A percentile compares a stretch with the other conserved stretches of the same genome.
Evolutionary conservation across 1,140 invertebrate species (phyloP).

Genomic region (Homalodisca vitripennis): DNA sequence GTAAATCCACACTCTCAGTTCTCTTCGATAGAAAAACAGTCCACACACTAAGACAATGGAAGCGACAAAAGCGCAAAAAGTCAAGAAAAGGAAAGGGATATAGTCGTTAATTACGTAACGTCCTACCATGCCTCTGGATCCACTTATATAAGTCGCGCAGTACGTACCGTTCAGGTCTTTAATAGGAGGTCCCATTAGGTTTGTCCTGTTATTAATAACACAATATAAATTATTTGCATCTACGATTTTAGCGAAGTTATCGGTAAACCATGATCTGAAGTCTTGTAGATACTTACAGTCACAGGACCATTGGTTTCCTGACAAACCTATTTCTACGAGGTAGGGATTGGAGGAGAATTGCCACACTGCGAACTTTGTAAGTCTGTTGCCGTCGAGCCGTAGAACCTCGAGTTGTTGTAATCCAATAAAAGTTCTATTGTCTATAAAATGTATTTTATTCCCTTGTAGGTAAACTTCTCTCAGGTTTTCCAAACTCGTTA

Average conservation of each 20-base stretch:
- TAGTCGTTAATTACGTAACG: constrained; percentile 77
- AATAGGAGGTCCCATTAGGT: constrained; percentile 57
- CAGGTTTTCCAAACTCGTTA: constrained; percentile 76
- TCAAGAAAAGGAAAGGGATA: constrained; percentile 71
- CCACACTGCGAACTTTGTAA: constrained; percentile 79
- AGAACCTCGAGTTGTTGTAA: constrained; percentile 80
- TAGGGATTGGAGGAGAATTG: constrained; percentile 69
- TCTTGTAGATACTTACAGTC: constrained; percentile 79
- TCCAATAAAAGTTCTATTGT: constrained; percentile 79
- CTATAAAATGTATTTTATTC: constrained; percentile 80
- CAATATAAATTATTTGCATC: constrained; percentile 45
- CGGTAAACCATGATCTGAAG: constrained; percentile 73
- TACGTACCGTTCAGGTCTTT: constrained; percentile 67
- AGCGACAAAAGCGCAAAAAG: constrained; percentile 68
- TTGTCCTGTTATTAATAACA: constrained; percentile 43
- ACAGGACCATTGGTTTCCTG: constrained; percentile 88
- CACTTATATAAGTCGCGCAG: constrained; percentile 56
- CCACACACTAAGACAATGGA: constrained; percentile 70
- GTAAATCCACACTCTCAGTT: constrained; percentile 83
- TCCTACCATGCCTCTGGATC: constrained; percentile 57
- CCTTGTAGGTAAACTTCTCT: constrained; percentile 84
- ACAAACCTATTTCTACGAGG: constrained; percentile 73
- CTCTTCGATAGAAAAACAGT: constrained; percentile 76
- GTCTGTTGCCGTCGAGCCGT: constrained; percentile 79
- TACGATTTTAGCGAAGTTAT: constrained; percentile 62